Percentiles rank a stretch among this genome's conserved stretches.
phyloP scores from a whole-genome alignment of 30 jellyfish, hydroid and myxozoan species.

The Hydractinia symbiolongicarpus region DNA sequence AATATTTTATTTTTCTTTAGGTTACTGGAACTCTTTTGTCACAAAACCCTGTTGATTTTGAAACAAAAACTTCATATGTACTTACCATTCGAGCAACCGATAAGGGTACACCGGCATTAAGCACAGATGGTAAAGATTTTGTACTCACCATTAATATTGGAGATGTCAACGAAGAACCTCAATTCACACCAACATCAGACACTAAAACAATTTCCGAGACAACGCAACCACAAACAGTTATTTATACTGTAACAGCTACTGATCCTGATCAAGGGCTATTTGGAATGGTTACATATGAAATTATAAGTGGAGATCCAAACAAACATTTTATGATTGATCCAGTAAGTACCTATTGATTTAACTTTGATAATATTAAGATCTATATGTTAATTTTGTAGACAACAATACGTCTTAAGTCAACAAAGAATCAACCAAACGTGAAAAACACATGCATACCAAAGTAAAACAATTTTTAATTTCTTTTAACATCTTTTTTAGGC shows the following conservation, averaged over 20 bases:
- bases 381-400: no score
- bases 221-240: conserved; percentile 7
- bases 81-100: conserved; percentile 66
- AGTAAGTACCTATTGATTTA: not conserved
- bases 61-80: conserved; percentile 36
- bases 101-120: conserved; percentile 69
- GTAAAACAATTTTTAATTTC: not conserved
- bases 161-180: not conserved
- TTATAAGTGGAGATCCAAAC: conserved; percentile 38
- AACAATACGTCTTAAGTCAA: no score
- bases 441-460: no score
- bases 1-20: not conserved
- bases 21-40: not conserved
- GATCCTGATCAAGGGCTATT: conserved; percentile 63
- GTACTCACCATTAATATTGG: not conserved
- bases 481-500: not conserved
- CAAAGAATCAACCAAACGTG: no score
- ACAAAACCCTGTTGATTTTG: conserved; percentile 48
- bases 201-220: not conserved
- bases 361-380: no score
- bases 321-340: conserved; percentile 42
- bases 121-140: not conserved
- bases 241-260: conserved; percentile 50
- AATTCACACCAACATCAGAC: not conserved
- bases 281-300: conserved; percentile 50